Base-by-base conservation (phyloP, 1,140 invertebrate genomes). In the Neodiprion fabricii region DNA sequence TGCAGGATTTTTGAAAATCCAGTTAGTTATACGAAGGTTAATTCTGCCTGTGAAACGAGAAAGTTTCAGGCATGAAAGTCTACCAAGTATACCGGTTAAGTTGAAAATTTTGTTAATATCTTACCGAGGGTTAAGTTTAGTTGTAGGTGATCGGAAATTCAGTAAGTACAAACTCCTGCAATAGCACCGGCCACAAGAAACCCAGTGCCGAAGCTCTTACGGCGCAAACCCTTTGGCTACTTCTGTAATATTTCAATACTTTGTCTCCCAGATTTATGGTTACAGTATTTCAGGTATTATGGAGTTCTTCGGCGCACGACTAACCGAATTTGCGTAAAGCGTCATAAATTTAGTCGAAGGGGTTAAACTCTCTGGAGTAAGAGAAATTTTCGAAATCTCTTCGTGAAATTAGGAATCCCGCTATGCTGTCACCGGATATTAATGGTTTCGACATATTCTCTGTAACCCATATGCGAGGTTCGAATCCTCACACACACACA, bases 191-290 rank as follows among this genome's bases (percentile, higher is more conserved):
- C 21, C 10, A 47, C 48, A 23, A 70, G 65, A 48, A 65, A 11
- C 11, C 71, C 76, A 28, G 76, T 74, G 71, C 70, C 66, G 21
- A 72, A 70, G 40, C 14, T 23, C 71, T 47, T 48, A n/a, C 74
- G 40, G 70, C 12, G 73, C 77, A 74, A 80, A 80, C 79, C 79
- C 79, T 80, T 80, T 79, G 11, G 23, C 23, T 47, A 28, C 74
- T n/a, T 76, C 75, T 74, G 73, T 76, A 77, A 76, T 74, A 77
- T 78, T 82, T 81, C 78, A 77, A 77, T 66, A 9, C n/a, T 61
- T 82, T 80, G 81, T 82, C 74, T 80, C 71, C 67, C 10, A 75
- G 77, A 83, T 83, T 83, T 83, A 83, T 68, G 77, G 73, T 5
- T 17, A 70, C 53, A 61, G 53, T 61, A 61, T 61, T 61, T 61